Conservation (phyloP, 2,113 vertebrate genomes). For the Cyanistes caeruleus region DNA sequence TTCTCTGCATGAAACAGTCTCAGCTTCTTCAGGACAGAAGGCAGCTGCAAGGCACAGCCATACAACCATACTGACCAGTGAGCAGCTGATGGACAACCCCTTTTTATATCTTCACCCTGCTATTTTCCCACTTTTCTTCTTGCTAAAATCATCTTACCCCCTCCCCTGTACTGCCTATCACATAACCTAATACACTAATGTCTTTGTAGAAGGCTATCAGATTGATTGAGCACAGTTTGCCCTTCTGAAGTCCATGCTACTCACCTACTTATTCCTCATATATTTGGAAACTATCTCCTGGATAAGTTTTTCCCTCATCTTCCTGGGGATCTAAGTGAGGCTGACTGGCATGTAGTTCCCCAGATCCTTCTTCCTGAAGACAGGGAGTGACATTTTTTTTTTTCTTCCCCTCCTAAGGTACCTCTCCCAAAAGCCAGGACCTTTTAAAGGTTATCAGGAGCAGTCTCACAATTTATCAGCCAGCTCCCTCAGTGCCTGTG, state of each 20-base stretch:
- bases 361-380: background rate
- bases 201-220: background rate
- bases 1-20: background rate
- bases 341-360: background rate
- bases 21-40: background rate
- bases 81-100: background rate
- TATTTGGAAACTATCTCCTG: background rate
- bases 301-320: background rate
- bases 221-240: background rate
- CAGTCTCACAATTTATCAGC: background rate
- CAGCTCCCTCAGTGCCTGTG: background rate
- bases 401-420: background rate
- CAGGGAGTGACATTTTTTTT: background rate
- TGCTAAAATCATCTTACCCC: background rate
- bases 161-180: background rate
- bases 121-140: background rate
- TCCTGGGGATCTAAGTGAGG: background rate
- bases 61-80: background rate
- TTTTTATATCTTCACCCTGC: background rate
- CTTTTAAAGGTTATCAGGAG: background rate
- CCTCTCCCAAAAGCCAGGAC: background rate
- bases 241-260: background rate
- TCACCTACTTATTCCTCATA: background rate
- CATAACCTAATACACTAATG: background rate
- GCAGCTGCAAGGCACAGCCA: background rate